Base-by-base conservation (phyloP, 2,113 vertebrate genomes). In the Mustela lutreola region DNA sequence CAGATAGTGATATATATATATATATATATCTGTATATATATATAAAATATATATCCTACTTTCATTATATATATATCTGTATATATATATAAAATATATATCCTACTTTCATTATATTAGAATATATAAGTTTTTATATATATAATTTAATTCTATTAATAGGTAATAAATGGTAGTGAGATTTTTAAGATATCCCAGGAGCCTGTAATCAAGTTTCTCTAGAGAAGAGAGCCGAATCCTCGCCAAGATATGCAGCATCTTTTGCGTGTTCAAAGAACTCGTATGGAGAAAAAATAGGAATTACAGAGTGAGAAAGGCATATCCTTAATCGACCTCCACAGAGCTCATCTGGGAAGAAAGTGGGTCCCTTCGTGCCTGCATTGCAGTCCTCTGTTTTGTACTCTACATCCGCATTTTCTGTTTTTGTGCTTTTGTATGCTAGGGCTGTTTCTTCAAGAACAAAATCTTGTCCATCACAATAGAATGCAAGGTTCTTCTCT, bases 381-480 rank as follows among this genome's bases (percentile, higher is more conserved):
- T 0, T 15, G 22, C 48, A 36, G 76, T 11, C 10, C 45, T 78
- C 76, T 82, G n/a, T n/a, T 97, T 60, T 86, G 87, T 58, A 96
- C 42, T n/a, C 93, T 12, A 3, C 36, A 4, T 18, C 70, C 76
- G 78, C 33, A 83, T 91, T 93, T 81, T 78, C 82, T 95, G 67
- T 50, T 95, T 96, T 93, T 7, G 5, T 45, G 22, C 85, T 97
- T 81, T 87, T 79, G 50, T 78, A 36, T 4, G 1, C 15, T 75
- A 42, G 53, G 10, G 8, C 0, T 89, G 8, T 67, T 70, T 94
- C 94, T 88, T 93, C 83, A 94, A 73, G 87, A 92, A 97, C 97
- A 96, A 94, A 98, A 96, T 97, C 95, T 88, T 98, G 91, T 96
- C 94, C 53, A 12, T 80, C 96, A 98, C 98, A 98, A 98, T 94